Percentiles rank a stretch among this genome's conserved stretches.
These are phyloP conservation scores for Choloepus didactylus DNA, from an alignment of 2,797 vertebrate genomes.

Conservation along the genomic window DNA sequence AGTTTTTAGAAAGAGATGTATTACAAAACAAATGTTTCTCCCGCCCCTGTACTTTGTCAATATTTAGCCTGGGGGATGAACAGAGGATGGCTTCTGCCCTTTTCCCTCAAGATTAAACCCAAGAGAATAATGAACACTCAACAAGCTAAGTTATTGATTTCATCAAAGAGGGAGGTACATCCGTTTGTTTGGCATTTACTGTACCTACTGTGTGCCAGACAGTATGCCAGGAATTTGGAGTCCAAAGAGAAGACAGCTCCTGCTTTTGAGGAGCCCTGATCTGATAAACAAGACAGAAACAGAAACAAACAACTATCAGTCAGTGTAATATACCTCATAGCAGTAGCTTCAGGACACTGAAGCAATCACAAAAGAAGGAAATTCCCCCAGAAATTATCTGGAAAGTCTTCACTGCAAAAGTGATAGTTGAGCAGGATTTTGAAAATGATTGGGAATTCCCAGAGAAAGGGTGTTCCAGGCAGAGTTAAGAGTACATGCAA, in stretches of 20 bases:
- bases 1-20: conserved; percentile 36
- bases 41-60: not conserved
- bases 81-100: not conserved
- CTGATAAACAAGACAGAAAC: not conserved
- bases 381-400: not conserved
- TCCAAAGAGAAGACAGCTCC: not conserved
- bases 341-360: not conserved
- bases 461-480: not conserved
- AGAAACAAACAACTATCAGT: not conserved
- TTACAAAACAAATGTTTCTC: conserved; percentile 40
- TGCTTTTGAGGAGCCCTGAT: not conserved
- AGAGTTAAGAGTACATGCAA: not conserved
- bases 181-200: not conserved
- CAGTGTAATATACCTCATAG: not conserved
- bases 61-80: not conserved
- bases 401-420: not conserved
- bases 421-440: not conserved
- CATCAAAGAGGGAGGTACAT: not conserved
- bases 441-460: not conserved
- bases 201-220: not conserved
- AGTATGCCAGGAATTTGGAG: not conserved
- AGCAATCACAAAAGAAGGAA: not conserved
- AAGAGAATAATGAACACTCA: not conserved
- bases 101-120: not conserved
- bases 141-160: not conserved